Percentiles rank a stretch among this genome's conserved stretches.
Evolutionary conservation across 2,888 invertebrate species (phyloP).

Genomic region (Lasioglossum lativentre): DNA sequence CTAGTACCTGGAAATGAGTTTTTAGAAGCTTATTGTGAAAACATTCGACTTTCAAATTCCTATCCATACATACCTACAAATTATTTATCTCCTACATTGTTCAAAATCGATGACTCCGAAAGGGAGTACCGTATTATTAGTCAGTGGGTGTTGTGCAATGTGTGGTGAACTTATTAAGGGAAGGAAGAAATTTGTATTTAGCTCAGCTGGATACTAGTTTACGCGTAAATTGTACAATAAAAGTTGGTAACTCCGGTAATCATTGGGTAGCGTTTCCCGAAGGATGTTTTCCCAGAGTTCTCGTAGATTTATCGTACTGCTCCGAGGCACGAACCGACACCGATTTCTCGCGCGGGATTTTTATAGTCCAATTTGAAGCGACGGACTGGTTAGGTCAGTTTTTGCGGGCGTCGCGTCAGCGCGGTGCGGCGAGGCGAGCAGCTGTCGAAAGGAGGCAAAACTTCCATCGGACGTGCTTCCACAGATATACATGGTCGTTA

Average conservation of each 20-base stretch:
- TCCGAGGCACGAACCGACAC: not conserved
- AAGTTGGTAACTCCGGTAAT: not conserved
- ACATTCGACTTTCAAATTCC: too few relatives aligned
- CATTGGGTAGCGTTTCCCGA: not conserved
- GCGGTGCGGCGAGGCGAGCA: not conserved
- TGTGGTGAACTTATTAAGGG: too few relatives aligned
- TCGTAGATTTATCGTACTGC: not conserved
- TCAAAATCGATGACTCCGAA: too few relatives aligned
- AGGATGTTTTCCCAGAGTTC: not conserved
- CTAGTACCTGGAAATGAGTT: too few relatives aligned
- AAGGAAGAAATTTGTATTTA: too few relatives aligned
- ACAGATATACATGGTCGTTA: constrained; percentile 10
- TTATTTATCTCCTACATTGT: too few relatives aligned
- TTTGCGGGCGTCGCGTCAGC: constrained; percentile 11
- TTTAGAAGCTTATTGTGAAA: too few relatives aligned
- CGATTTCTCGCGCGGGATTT: constrained; percentile 13
- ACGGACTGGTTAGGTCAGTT: constrained; percentile 19
- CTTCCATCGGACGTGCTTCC: constrained; percentile 14
- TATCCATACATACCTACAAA: too few relatives aligned
- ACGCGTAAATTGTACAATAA: not conserved
- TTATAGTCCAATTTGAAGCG: constrained; percentile 16
- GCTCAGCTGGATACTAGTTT: not conserved
- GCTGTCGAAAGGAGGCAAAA: constrained; percentile 1
- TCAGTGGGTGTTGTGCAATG: too few relatives aligned
- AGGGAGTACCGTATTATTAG: too few relatives aligned